These are phyloP conservation scores for Arctocebus calabarensis DNA, from an alignment of 2,797 vertebrate genomes.

Conservation along the genomic window DNA sequence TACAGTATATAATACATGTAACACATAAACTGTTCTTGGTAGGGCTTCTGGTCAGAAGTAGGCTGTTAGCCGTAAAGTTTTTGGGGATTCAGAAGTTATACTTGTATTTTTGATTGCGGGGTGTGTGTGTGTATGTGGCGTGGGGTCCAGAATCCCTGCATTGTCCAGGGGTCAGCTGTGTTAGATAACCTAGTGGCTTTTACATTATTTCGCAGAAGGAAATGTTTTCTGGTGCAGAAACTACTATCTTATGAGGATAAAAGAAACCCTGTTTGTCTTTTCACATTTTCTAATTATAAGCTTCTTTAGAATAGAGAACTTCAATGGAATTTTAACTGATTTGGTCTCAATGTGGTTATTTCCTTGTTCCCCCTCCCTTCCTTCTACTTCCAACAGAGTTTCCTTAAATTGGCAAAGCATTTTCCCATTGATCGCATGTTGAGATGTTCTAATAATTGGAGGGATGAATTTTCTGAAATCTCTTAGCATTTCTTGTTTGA, in stretches of 20 bases:
- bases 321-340: not conserved
- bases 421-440: conserved; percentile 45
- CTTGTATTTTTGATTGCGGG: not conserved
- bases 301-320: not conserved
- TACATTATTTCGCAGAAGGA: not conserved
- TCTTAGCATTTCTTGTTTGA: conserved; percentile 18
- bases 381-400: not conserved
- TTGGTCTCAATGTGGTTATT: not conserved
- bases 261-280: not conserved
- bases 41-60: not conserved
- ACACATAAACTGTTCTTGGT: not conserved
- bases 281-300: not conserved
- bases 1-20: not conserved
- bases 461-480: not conserved
- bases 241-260: not conserved
- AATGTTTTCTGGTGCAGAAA: conserved; percentile 14
- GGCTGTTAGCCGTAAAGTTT: not conserved
- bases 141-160: too few species aligned
- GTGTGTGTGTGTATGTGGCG: too few species aligned
- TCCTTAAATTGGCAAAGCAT: conserved; percentile 19
- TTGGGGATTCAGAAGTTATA: not conserved
- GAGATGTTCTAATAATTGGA: not conserved
- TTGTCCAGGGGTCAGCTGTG: not conserved
- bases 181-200: not conserved
- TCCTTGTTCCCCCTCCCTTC: not conserved